phyloP scores from a whole-genome alignment of 2,888 invertebrate species.

The Apoderus coryli region DNA sequence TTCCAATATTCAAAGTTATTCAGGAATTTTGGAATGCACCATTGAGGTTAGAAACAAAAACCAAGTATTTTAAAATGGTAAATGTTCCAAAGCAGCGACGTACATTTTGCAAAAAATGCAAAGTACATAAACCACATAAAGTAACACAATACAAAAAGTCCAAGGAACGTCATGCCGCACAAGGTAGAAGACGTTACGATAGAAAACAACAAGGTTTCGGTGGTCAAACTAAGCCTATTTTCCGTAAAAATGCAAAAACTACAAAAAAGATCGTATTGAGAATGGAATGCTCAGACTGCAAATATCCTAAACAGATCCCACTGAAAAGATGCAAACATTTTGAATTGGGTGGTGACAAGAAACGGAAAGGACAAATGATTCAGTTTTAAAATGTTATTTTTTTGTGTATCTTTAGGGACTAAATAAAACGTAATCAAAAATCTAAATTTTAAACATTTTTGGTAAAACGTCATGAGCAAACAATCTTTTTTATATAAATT shows the following conservation, averaged over 20 bases:
- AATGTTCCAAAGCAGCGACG: constrained; percentile 98
- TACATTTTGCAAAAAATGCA: constrained; percentile 99
- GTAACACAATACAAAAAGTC: constrained; percentile 99
- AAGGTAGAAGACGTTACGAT: constrained; percentile 97
- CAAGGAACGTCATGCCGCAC: constrained; percentile 92
- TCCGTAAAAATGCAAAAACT: constrained; percentile 99
- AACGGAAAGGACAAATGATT: constrained; percentile 98
- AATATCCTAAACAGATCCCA: constrained; percentile 91
- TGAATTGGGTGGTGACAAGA: constrained; percentile 98
- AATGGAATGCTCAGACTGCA: constrained; percentile 98
- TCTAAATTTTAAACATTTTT: too few relatives aligned
- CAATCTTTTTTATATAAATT: too few relatives aligned
- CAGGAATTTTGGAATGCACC: too few relatives aligned
- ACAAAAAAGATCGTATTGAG: constrained; percentile 99
- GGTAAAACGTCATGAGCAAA: too few relatives aligned
- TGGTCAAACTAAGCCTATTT: constrained; percentile 99
- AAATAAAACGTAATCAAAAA: too few relatives aligned
- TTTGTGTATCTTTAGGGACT: constrained; percentile 29
- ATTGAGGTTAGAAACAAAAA: too few relatives aligned
- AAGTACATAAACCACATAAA: constrained; percentile 96
- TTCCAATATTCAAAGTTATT: too few relatives aligned
- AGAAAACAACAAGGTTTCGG: constrained; percentile 99
- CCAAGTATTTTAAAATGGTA: too few relatives aligned
- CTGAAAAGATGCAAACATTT: constrained; percentile 99
- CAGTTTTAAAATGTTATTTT: constrained; percentile 60